Conservation (phyloP, 2,888 invertebrate species). For the Acheta domesticus region DNA sequence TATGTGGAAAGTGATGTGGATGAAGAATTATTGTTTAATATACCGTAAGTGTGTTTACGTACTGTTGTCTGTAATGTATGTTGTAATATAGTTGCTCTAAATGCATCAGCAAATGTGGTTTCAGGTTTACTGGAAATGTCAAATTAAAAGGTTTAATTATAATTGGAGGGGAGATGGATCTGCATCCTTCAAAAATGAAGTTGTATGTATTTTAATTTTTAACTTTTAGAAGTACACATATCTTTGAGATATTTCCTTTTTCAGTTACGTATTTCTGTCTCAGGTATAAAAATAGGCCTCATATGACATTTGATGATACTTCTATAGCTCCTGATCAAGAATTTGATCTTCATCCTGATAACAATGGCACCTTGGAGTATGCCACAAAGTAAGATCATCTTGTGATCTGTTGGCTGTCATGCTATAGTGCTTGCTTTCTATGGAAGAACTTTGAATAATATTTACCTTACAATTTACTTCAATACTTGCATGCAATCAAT, state of each 20-base stretch:
- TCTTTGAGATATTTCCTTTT: too few species aligned
- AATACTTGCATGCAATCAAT: slow-evolving; percentile 22
- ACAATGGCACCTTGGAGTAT: slow-evolving; percentile 79
- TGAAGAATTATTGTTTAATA: slow-evolving; percentile 92
- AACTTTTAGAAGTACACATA: not conserved
- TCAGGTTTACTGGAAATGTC: slow-evolving; percentile 85
- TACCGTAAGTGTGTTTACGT: slow-evolving; percentile 62
- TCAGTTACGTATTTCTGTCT: slow-evolving; percentile 38
- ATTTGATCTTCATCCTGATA: slow-evolving; percentile 80
- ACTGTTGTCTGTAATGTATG: too few species aligned
- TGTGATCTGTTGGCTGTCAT: slow-evolving; percentile 22
- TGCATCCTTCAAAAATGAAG: slow-evolving; percentile 82
- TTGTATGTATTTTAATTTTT: slow-evolving; percentile 61
- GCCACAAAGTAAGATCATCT: slow-evolving; percentile 69
- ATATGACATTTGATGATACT: slow-evolving; percentile 93
- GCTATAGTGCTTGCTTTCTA: slow-evolving; percentile 26
- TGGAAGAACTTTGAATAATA: not conserved
- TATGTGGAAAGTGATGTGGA: slow-evolving; percentile 95
- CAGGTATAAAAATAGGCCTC: slow-evolving; percentile 88
- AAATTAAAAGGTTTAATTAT: slow-evolving; percentile 93
- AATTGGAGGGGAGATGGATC: slow-evolving; percentile 81
- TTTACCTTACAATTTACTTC: too few species aligned
- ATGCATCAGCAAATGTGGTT: slow-evolving; percentile 23
- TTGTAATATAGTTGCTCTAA: too few species aligned
- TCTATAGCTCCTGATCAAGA: slow-evolving; percentile 75